Evolutionary conservation across 2,888 invertebrate genomes (phyloP).

Genomic region (Trimorus sp.): DNA sequence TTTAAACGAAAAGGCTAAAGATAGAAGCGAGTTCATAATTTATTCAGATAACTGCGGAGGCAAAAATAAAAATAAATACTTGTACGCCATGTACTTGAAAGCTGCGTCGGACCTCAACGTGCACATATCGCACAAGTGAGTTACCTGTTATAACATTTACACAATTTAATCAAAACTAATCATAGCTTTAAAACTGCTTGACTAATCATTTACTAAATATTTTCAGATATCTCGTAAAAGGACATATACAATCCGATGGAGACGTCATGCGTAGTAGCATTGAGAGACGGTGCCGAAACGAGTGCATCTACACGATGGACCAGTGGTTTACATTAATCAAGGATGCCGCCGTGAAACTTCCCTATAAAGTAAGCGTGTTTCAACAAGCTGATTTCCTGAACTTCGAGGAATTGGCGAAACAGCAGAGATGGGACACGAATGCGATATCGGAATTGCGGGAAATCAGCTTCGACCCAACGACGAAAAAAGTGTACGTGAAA

Average conservation of each 20-base stretch:
- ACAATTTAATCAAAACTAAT: too few relatives aligned
- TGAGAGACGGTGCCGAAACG: not conserved
- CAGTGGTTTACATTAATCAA: not conserved
- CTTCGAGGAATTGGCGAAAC: not conserved
- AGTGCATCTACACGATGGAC: not conserved
- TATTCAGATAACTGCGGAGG: constrained; percentile 19
- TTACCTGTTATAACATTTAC: too few relatives aligned
- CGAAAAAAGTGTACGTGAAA: not conserved
- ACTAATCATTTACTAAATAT: not conserved
- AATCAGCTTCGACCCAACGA: constrained; percentile 3
- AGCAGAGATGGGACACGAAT: not conserved
- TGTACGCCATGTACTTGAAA: constrained; percentile 18
- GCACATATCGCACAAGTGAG: constrained; percentile 12
- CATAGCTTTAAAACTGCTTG: too few relatives aligned
- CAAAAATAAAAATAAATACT: constrained; percentile 14
- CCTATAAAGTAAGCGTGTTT: not conserved
- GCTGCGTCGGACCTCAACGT: not conserved
- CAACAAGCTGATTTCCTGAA: not conserved
- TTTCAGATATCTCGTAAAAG: constrained; percentile 11
- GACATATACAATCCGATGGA: constrained; percentile 11
- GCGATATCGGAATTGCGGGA: not conserved
- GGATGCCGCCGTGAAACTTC: not conserved
- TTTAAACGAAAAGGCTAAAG: not conserved
- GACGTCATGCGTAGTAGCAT: constrained; percentile 18
- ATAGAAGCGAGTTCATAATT: not conserved